These are phyloP conservation scores for Linnaemya tessellans DNA, from an alignment of 2,888 invertebrate genomes.

Conservation along the genomic window DNA sequence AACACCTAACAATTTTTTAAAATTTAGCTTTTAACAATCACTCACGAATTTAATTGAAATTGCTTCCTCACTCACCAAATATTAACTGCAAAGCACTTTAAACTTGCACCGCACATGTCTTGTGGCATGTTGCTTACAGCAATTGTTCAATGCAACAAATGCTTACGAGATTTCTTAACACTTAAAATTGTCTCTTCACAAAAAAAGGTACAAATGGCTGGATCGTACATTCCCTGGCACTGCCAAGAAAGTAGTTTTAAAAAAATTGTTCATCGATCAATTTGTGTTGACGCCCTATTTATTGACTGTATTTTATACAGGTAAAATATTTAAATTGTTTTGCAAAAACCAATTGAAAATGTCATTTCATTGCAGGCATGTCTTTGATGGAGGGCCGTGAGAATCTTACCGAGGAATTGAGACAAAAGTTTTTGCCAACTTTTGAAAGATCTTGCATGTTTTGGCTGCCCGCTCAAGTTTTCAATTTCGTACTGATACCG, in stretches of 20 bases:
- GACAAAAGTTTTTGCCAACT: conserved; percentile 88
- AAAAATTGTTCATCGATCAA: conserved; percentile 90
- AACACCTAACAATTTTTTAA: not conserved
- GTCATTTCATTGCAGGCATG: conserved; percentile 85
- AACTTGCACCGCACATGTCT: conserved; percentile 6
- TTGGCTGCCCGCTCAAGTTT: conserved; percentile 92
- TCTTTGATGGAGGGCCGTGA: conserved; percentile 89
- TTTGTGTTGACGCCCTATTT: conserved; percentile 90
- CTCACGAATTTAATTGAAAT: not conserved
- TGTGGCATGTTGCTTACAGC: conserved; percentile 26
- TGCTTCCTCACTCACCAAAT: conserved; percentile 12
- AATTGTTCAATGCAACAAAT: not conserved
- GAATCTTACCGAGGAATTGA: conserved; percentile 89
- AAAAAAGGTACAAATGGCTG: conserved; percentile 90
- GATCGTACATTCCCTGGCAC: conserved; percentile 89
- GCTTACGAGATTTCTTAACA: not conserved
- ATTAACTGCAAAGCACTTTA: conserved; percentile 22
- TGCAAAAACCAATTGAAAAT: not conserved
- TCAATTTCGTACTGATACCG: conserved; percentile 90
- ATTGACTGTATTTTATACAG: conserved; percentile 88
- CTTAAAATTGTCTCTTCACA: conserved; percentile 9
- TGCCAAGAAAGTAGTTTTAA: conserved; percentile 85
- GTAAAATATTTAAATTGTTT: conserved; percentile 83
- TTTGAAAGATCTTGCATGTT: conserved; percentile 90
- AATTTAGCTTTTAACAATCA: not conserved